phyloP scores from a whole-genome alignment of 2,113 vertebrate species.

The Melanerpes formicivorus region DNA sequence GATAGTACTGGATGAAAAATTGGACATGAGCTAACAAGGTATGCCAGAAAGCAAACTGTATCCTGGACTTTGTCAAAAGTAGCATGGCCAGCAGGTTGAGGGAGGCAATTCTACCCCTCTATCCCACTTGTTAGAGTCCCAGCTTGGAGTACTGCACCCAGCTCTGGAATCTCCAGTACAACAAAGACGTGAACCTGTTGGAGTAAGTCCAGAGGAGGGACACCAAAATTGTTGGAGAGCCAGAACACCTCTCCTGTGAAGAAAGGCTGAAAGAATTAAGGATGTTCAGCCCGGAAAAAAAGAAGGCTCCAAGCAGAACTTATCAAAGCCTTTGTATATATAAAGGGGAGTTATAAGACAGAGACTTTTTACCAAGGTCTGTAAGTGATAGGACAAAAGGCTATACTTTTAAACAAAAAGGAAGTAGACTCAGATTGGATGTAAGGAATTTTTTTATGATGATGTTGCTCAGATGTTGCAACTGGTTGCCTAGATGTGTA shows the following conservation, averaged over 20 bases:
- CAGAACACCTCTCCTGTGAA: background rate
- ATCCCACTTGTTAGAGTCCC: background rate
- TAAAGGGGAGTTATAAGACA: background rate
- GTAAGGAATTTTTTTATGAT: background rate
- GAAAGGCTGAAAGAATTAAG: background rate
- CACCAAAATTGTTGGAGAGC: background rate
- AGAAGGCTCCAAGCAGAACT: background rate
- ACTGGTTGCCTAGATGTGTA: background rate
- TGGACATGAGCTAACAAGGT: background rate
- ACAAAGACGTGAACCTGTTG: background rate
- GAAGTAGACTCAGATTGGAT: background rate
- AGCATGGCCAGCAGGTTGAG: rapidly evolving
- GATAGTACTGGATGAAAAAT: background rate
- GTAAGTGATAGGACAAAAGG: background rate
- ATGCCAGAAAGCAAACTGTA: background rate
- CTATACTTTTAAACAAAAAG: background rate
- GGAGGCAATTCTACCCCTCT: background rate
- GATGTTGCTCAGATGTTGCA: no score
- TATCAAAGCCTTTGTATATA: background rate
- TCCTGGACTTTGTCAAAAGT: background rate
- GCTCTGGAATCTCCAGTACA: background rate
- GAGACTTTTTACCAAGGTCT: background rate
- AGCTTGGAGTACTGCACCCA: background rate
- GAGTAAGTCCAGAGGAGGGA: background rate
- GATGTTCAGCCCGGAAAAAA: background rate